phyloP scores from a whole-genome alignment of 2,113 vertebrate genomes.

The Opisthocomus hoazin region DNA sequence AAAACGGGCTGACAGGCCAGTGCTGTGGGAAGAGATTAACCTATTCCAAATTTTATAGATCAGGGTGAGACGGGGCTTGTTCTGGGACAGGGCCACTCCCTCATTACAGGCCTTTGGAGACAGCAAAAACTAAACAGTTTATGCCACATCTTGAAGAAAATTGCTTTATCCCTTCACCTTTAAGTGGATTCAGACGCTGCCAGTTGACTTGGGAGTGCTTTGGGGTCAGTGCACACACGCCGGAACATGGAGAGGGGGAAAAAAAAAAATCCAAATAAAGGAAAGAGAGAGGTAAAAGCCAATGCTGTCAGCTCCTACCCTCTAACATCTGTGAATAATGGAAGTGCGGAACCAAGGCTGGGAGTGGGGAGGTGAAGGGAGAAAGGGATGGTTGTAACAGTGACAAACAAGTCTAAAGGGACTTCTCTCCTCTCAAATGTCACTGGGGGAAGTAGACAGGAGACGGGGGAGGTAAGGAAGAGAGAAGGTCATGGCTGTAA shows the following conservation, averaged over 20 bases:
- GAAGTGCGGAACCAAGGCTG: background rate
- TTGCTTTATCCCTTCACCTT: conserved; percentile 72
- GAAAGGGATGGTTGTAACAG: conserved; percentile 35
- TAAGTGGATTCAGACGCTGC: conserved; percentile 73
- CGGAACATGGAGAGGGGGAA: background rate
- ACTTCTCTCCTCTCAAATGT: conserved; percentile 65
- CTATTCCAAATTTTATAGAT: conserved; percentile 50
- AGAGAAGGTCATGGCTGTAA: conserved; percentile 71
- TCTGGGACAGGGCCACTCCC: conserved; percentile 41
- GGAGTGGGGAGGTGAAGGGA: background rate
- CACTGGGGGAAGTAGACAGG: conserved; percentile 55
- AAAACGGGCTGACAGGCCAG: conserved; percentile 16
- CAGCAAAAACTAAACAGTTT: conserved; percentile 68
- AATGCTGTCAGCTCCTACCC: conserved; percentile 33
- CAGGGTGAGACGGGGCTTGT: conserved; percentile 16
- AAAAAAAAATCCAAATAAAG: background rate
- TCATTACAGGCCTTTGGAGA: conserved; percentile 66
- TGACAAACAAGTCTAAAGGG: conserved; percentile 58
- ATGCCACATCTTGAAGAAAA: conserved; percentile 69
- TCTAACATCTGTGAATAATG: conserved; percentile 66
- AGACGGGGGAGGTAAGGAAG: conserved; percentile 61
- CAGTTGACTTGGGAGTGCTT: conserved; percentile 65
- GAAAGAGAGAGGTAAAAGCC: conserved; percentile 40
- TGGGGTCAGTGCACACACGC: conserved; percentile 67
- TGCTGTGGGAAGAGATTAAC: conserved; percentile 33